Conservation (phyloP, 1,140 invertebrate species). For the Ips nitidus region DNA sequence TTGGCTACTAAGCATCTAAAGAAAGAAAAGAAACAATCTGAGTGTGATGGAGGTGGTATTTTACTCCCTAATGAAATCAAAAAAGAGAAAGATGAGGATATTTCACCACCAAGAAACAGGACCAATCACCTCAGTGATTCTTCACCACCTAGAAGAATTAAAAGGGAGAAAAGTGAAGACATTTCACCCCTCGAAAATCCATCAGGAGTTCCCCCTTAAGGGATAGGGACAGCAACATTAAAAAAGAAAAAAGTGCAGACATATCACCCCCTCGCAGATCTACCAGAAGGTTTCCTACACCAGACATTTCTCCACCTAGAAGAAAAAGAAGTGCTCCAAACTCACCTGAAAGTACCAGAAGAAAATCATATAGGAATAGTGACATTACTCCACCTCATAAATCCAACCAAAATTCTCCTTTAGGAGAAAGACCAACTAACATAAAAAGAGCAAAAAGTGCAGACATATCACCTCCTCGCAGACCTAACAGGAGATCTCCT, state of each 20-base stretch:
- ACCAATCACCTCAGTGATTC: conserved; percentile 3
- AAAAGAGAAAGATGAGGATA: conserved; percentile 19
- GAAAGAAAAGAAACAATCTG: neutral
- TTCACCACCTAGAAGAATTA: conserved; percentile 27
- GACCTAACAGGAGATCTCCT: too few species aligned
- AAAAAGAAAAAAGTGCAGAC: conserved; percentile 27
- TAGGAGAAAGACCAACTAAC: too few species aligned
- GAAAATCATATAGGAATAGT: neutral
- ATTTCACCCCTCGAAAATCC: conserved; percentile 39
- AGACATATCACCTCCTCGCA: too few species aligned
- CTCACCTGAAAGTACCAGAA: neutral
- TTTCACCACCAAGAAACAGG: conserved; percentile 38
- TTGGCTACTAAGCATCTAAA: conserved; percentile 7
- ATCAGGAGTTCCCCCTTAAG: conserved; percentile 16
- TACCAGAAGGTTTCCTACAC: neutral
- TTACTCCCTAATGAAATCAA: conserved; percentile 5
- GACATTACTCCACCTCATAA: too few species aligned
- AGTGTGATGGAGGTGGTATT: conserved; percentile 3
- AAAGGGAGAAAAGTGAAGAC: conserved; percentile 37
- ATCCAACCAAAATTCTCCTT: too few species aligned
- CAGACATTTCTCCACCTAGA: conserved; percentile 34
- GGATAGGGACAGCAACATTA: conserved; percentile 17
- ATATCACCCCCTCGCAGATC: conserved; percentile 35
- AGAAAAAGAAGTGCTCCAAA: neutral
- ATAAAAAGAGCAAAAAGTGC: too few species aligned